These are phyloP conservation scores for Pempheris klunzingeri DNA, from an alignment of 2,797 vertebrate species.

Conservation along the genomic window DNA sequence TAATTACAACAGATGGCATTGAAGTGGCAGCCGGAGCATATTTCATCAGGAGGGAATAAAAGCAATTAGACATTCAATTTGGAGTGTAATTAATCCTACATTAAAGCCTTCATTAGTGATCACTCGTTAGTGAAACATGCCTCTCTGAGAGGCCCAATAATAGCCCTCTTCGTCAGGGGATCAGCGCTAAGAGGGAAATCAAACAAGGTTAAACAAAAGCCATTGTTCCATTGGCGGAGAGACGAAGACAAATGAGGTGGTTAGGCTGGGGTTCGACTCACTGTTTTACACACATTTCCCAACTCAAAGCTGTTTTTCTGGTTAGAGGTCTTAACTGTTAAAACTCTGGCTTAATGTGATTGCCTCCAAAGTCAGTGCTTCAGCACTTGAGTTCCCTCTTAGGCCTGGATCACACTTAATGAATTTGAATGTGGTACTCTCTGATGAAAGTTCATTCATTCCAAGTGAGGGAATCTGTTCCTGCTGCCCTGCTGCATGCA, in stretches of 20 bases:
- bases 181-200: slow-evolving; percentile 84
- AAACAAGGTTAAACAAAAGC: slow-evolving; percentile 87
- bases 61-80: slow-evolving; percentile 89
- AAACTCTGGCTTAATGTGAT: slow-evolving; percentile 77
- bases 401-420: slow-evolving; percentile 58
- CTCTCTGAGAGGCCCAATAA: slow-evolving; percentile 83
- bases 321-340: slow-evolving; percentile 78
- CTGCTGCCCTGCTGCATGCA: slow-evolving; percentile 10
- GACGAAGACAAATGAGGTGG: slow-evolving; percentile 82
- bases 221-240: slow-evolving; percentile 80
- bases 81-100: slow-evolving; percentile 89
- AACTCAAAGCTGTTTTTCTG: slow-evolving; percentile 74
- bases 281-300: slow-evolving; percentile 76
- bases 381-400: slow-evolving; percentile 54
- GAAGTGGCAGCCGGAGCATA: slow-evolving; percentile 84
- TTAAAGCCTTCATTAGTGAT: slow-evolving; percentile 88
- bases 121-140: slow-evolving; percentile 84
- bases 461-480: slow-evolving; percentile 22
- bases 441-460: slow-evolving; percentile 42
- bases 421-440: slow-evolving; percentile 51
- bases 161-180: slow-evolving; percentile 81
- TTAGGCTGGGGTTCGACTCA: slow-evolving; percentile 72
- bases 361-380: slow-evolving; percentile 69
- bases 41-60: slow-evolving; percentile 87
- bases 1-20: slow-evolving; percentile 88